A percentile compares a stretch with the other conserved stretches of the same genome.
Evolutionary conservation across 2,113 vertebrate genomes (phyloP).

Genomic region (Rhynchomys soricoides): DNA sequence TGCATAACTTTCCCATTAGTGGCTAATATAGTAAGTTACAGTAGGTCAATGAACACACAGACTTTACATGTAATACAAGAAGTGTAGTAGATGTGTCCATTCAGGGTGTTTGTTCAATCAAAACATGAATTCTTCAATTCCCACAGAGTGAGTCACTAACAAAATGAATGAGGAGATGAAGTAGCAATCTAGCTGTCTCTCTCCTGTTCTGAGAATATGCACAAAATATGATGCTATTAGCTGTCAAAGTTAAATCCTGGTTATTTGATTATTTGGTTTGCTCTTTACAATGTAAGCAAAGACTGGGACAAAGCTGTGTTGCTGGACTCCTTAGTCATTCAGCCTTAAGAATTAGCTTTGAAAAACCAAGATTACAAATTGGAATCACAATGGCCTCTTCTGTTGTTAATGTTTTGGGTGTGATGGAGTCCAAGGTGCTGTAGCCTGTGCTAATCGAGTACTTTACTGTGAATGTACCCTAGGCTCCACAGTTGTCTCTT

Average conservation of each 20-base stretch:
- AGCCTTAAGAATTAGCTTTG: constrained; percentile 26
- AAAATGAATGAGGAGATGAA: background rate
- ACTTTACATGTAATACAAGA: background rate
- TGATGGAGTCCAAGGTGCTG: background rate
- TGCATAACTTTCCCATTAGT: background rate
- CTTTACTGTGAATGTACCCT: background rate
- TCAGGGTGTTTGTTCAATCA: constrained; percentile 27
- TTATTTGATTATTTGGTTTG: constrained; percentile 23
- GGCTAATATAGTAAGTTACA: background rate
- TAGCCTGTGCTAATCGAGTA: no score
- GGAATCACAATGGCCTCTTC: background rate
- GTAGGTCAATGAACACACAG: background rate
- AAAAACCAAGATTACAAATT: constrained; percentile 1
- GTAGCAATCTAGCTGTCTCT: background rate
- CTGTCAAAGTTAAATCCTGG: background rate
- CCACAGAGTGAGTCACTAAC: background rate
- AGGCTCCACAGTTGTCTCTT: background rate
- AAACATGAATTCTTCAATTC: constrained; percentile 8
- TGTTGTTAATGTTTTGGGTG: background rate
- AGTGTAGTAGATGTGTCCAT: background rate
- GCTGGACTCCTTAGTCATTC: background rate
- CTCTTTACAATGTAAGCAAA: background rate
- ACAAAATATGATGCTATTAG: constrained; percentile 19
- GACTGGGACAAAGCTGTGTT: background rate
- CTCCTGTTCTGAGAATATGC: background rate